Evolutionary conservation across 2,113 vertebrate species (phyloP).

Genomic region (Jacana jacana): DNA sequence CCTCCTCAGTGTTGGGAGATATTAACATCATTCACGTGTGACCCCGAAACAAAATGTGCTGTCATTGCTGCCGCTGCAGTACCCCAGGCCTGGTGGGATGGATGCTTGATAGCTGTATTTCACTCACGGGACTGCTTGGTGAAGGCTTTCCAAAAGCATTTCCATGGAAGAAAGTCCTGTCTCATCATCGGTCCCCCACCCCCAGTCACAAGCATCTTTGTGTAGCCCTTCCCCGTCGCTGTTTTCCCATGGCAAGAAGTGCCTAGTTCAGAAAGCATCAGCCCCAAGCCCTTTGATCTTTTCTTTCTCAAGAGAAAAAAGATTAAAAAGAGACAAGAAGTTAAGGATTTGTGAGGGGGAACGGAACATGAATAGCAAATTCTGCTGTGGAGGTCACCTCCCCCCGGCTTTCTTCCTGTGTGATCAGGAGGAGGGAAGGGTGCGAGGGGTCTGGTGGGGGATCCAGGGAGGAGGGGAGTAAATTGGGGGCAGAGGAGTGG

Average conservation of each 20-base stretch:
- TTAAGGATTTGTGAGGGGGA: conserved; percentile 66
- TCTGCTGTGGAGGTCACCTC: conserved; percentile 32
- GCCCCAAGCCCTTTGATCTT: conserved; percentile 61
- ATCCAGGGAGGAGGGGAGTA: conserved; percentile 59
- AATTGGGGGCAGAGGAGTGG: conserved; percentile 41
- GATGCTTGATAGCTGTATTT: not conserved
- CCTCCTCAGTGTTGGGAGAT: not conserved
- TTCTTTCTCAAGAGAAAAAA: conserved; percentile 66
- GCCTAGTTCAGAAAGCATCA: conserved; percentile 64
- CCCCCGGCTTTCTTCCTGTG: conserved; percentile 60
- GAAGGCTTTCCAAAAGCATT: not conserved
- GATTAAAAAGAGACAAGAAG: conserved; percentile 68
- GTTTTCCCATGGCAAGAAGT: conserved; percentile 60
- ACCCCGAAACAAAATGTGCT: not conserved
- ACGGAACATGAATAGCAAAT: conserved; percentile 63
- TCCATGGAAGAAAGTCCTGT: not conserved
- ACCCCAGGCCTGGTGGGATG: not conserved
- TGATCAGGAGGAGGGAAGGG: conserved; percentile 47
- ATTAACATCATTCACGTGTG: not conserved
- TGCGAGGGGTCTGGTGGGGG: not conserved
- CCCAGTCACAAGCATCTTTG: not conserved
- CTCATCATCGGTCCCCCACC: not conserved
- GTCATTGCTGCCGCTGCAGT: accelerated
- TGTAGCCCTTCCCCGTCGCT: not conserved
- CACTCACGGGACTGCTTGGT: not conserved